phyloP scores from a whole-genome alignment of 2,888 invertebrate species.

The Drosophila subsilvestris region DNA sequence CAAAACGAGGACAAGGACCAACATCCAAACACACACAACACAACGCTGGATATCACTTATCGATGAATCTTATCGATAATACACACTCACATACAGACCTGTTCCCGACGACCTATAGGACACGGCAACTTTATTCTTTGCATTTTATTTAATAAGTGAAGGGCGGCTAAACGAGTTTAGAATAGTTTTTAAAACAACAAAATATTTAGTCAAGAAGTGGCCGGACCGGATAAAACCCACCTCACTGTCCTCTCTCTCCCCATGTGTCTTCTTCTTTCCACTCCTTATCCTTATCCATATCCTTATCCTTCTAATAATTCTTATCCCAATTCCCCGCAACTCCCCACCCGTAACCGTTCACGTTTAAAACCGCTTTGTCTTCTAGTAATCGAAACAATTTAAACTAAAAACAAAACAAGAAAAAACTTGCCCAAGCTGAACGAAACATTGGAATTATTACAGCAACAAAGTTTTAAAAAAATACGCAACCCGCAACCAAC shows the following conservation, averaged over 20 bases:
- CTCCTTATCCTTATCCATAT: neutral
- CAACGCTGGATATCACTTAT: slow-evolving; percentile 37
- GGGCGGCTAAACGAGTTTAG: slow-evolving; percentile 56
- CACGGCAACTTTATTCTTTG: slow-evolving; percentile 65
- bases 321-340: neutral
- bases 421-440: neutral
- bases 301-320: neutral
- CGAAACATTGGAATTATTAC: slow-evolving; percentile 1
- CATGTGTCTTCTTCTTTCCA: neutral
- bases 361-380: neutral
- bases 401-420: neutral
- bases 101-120: slow-evolving; percentile 1
- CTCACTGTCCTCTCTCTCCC: neutral
- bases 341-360: neutral
- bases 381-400: neutral
- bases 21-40: slow-evolving; percentile 29
- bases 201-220: slow-evolving; percentile 65
- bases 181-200: slow-evolving; percentile 53
- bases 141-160: slow-evolving; percentile 71
- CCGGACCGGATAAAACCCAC: slow-evolving; percentile 23
- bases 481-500: slow-evolving; percentile 8
- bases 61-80: slow-evolving; percentile 4
- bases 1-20: slow-evolving; percentile 36
- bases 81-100: slow-evolving; percentile 20
- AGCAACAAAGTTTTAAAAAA: slow-evolving; percentile 12